Percentiles rank a stretch among this genome's conserved stretches.
Evolutionary conservation across 2,888 invertebrate genomes (phyloP).

Genomic region (Callyntrura guangdongensis): DNA sequence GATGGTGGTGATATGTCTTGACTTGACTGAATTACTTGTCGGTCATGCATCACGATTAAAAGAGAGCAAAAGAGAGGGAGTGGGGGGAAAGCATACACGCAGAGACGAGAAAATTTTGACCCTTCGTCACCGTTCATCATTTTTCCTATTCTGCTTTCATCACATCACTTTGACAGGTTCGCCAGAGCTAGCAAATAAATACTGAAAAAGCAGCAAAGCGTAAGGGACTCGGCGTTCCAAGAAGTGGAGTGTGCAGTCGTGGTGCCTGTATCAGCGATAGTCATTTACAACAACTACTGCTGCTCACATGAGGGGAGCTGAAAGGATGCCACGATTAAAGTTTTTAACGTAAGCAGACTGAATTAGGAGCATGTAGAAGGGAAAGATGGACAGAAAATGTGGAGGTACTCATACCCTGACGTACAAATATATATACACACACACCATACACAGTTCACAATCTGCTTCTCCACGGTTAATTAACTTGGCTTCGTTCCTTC

Average conservation of each 20-base stretch:
- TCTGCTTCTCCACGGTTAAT: conserved; percentile 76
- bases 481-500: conserved; percentile 70
- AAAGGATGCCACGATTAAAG: conserved; percentile 22
- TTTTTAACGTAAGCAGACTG: conserved; percentile 42
- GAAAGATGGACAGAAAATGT: conserved; percentile 46
- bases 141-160: conserved; percentile 34
- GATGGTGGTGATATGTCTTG: not conserved
- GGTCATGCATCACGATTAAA: conserved; percentile 51
- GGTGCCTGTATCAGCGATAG: conserved; percentile 31
- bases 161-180: conserved; percentile 46
- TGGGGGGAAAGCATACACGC: too few relatives aligned
- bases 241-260: not conserved
- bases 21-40: conserved; percentile 56
- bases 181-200: not conserved
- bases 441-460: conserved; percentile 49
- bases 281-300: conserved; percentile 7
- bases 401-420: not conserved
- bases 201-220: not conserved
- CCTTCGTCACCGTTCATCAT: conserved; percentile 62
- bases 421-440: not conserved
- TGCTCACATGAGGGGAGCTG: not conserved
- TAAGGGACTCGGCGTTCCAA: not conserved
- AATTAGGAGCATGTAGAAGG: not conserved
- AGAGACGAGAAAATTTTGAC: conserved; percentile 2
- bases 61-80: not conserved